A percentile compares a stretch with the other conserved stretches of the same genome.
These are phyloP conservation scores for Pycnomerus fuliginosus DNA, from an alignment of 2,888 invertebrate species.

Conservation along the genomic window DNA sequence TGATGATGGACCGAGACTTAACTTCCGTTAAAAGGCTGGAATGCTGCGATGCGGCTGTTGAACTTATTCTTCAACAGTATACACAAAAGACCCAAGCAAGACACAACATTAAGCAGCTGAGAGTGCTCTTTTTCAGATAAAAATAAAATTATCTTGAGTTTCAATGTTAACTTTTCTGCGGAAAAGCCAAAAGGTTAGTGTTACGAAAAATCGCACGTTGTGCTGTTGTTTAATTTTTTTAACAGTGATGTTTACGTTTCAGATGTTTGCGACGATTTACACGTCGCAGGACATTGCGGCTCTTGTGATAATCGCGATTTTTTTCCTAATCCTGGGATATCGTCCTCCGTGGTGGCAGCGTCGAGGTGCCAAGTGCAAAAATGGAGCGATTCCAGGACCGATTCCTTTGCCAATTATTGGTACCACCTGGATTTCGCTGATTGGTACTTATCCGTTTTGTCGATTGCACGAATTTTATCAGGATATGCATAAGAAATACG, in stretches of 20 bases:
- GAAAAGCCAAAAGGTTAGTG: no score
- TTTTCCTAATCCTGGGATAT: slow-evolving; percentile 41
- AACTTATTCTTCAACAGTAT: slow-evolving; percentile 32
- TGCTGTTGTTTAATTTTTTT: no score
- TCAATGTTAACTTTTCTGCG: no score
- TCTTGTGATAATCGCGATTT: slow-evolving; percentile 32
- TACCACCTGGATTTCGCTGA: slow-evolving; percentile 76
- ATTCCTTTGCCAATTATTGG: slow-evolving; percentile 71
- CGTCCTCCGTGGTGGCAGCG: slow-evolving; percentile 44
- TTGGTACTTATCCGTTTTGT: slow-evolving; percentile 66
- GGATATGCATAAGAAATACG: slow-evolving; percentile 72
- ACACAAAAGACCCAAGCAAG: slow-evolving; percentile 30
- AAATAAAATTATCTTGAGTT: neutral
- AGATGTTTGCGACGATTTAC: slow-evolving; percentile 33
- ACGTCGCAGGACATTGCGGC: slow-evolving; percentile 32
- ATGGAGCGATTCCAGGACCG: slow-evolving; percentile 68
- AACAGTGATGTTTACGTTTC: slow-evolving; percentile 13
- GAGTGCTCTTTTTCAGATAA: no score
- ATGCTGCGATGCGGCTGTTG: slow-evolving; percentile 36
- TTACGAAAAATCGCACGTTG: no score
- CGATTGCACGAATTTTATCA: slow-evolving; percentile 78
- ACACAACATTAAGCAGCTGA: slow-evolving; percentile 21
- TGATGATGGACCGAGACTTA: slow-evolving; percentile 13
- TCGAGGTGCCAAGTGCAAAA: slow-evolving; percentile 2
- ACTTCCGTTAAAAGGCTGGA: slow-evolving; percentile 37